Evolutionary conservation across 1,140 invertebrate species (phyloP).

Genomic region (Conus ventricosus): DNA sequence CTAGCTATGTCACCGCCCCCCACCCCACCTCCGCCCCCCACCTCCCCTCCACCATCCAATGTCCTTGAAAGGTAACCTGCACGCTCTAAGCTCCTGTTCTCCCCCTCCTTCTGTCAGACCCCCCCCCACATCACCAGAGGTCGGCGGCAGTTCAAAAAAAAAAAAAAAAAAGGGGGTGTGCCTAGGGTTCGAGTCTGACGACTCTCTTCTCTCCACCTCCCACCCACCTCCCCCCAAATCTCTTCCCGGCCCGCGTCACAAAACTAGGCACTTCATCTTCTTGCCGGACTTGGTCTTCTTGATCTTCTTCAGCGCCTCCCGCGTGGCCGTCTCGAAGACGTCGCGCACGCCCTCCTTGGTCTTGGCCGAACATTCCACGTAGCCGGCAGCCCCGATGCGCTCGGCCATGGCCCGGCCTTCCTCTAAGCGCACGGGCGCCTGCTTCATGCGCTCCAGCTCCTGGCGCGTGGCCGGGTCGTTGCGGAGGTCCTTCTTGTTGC

Average conservation of each 20-base stretch:
- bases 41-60: too few relatives aligned
- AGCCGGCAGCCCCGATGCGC: slow-evolving; percentile 98
- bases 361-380: slow-evolving; percentile 99
- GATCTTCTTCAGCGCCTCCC: slow-evolving; percentile 93
- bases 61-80: too few relatives aligned
- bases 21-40: too few relatives aligned
- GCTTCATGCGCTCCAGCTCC: slow-evolving; percentile 98
- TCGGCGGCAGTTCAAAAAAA: too few relatives aligned
- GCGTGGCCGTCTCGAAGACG: slow-evolving; percentile 99
- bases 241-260: background rate
- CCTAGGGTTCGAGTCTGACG: too few relatives aligned
- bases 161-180: too few relatives aligned
- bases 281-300: slow-evolving; percentile 28
- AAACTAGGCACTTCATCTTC: background rate
- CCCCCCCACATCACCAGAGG: too few relatives aligned
- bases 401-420: slow-evolving; percentile 98
- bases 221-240: too few relatives aligned
- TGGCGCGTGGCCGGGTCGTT: slow-evolving; percentile 98
- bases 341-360: slow-evolving; percentile 99
- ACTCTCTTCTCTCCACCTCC: too few relatives aligned
- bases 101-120: too few relatives aligned
- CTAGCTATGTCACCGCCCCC: too few relatives aligned
- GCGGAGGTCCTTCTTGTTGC: slow-evolving; percentile 81
- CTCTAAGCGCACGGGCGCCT: slow-evolving; percentile 98
- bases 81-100: too few relatives aligned